phyloP scores from a whole-genome alignment of 2,797 vertebrate species.

The Falco rusticolus region DNA sequence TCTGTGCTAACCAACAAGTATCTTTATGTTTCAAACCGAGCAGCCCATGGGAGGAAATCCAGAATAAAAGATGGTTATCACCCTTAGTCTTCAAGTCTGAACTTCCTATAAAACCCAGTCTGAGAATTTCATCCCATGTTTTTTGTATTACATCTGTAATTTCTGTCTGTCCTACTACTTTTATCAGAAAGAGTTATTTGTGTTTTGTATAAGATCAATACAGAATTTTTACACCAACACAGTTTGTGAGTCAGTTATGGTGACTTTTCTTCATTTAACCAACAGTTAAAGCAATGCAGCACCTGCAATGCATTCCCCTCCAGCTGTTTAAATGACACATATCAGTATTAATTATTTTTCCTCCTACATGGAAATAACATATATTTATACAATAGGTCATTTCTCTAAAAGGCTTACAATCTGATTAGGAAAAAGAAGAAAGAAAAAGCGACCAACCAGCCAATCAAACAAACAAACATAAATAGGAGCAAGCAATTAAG shows the following conservation, averaged over 20 bases:
- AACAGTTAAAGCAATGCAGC: neutral
- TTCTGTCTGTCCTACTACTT: neutral
- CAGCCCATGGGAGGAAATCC: neutral
- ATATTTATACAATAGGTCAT: neutral
- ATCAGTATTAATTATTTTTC: conserved; percentile 7
- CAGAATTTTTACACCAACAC: neutral
- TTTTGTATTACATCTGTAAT: neutral
- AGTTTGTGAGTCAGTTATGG: neutral
- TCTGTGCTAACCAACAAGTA: neutral
- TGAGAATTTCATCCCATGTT: neutral
- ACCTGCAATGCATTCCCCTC: neutral
- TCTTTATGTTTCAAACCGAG: neutral
- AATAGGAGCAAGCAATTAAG: neutral
- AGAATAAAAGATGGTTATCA: neutral
- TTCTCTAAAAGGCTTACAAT: neutral
- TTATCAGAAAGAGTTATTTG: neutral
- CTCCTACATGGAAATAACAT: neutral
- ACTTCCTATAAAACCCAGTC: neutral
- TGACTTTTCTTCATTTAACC: neutral
- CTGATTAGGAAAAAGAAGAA: neutral
- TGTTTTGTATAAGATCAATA: neutral
- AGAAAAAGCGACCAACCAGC: neutral
- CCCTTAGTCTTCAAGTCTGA: neutral
- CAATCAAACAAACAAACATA: neutral
- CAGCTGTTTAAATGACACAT: neutral